Percentiles rank a stretch among this genome's conserved stretches.
phyloP scores from a whole-genome alignment of 2,113 vertebrate genomes.

The Acinonyx jubatus region DNA sequence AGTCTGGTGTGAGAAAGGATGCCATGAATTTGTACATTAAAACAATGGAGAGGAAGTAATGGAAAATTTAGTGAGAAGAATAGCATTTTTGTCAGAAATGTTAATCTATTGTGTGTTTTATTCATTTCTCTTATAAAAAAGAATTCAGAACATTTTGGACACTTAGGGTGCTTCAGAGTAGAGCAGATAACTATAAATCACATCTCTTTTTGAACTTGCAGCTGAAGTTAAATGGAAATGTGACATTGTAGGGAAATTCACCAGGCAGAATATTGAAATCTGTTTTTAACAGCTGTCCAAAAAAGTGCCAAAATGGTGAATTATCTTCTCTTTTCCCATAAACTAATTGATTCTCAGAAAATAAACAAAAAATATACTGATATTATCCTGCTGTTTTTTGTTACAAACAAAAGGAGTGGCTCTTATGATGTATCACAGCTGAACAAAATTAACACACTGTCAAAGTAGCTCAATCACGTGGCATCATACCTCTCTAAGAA shows the following conservation, averaged over 20 bases:
- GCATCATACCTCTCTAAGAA: neutral
- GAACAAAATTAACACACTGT: neutral
- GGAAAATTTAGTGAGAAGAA: neutral
- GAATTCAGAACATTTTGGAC: neutral
- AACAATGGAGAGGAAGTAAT: neutral
- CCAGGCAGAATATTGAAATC: neutral
- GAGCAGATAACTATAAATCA: neutral
- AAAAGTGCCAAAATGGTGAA: neutral
- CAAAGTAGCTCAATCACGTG: neutral
- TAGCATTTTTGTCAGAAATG: neutral
- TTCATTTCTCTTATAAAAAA: slow-evolving; percentile 5
- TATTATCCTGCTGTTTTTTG: neutral
- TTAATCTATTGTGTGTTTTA: neutral
- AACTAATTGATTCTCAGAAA: slow-evolving; percentile 7
- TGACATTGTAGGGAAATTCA: neutral
- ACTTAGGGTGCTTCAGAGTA: neutral
- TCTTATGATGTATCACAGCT: neutral
- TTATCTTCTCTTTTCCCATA: neutral
- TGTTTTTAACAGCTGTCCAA: neutral
- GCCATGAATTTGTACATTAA: neutral
- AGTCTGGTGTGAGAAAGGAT: neutral
- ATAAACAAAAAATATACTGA: neutral
- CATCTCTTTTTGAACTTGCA: neutral
- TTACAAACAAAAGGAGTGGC: neutral
- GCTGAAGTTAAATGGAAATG: neutral